These are phyloP conservation scores for Tursiops truncatus DNA, from an alignment of 2,113 vertebrate species.

Conservation along the genomic window DNA sequence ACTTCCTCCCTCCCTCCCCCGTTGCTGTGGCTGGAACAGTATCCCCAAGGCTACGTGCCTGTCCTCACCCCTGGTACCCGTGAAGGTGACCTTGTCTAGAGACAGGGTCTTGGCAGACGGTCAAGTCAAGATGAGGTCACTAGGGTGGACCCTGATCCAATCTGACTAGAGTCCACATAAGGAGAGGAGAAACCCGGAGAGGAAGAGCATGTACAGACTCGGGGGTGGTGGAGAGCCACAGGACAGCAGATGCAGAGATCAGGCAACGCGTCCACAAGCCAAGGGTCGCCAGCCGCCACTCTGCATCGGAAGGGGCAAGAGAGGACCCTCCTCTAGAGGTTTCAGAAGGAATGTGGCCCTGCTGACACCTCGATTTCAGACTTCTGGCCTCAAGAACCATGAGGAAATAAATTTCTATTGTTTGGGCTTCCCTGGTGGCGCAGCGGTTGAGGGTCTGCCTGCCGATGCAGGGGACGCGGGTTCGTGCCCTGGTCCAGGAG, in stretches of 20 bases:
- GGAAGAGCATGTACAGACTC: fast-evolving
- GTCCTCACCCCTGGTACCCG: not conserved
- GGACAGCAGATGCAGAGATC: not conserved
- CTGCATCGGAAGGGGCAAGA: fast-evolving
- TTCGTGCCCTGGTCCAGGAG: too few species aligned
- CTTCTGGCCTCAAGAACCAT: not conserved
- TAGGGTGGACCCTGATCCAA: not conserved
- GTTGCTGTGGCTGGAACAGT: fast-evolving
- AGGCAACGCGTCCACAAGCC: fast-evolving
- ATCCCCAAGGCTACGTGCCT: not conserved
- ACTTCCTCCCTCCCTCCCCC: not conserved
- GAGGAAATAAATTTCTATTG: not conserved
- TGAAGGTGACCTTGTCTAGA: not conserved
- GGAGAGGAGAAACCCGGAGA: not conserved
- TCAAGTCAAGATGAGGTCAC: not conserved
- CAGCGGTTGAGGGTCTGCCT: too few species aligned
- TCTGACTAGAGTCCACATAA: not conserved
- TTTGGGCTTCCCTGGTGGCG: too few species aligned
- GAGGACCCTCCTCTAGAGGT: not conserved
- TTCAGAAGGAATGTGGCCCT: fast-evolving
- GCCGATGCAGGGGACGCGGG: too few species aligned
- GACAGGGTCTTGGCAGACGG: not conserved
- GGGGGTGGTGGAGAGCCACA: too few species aligned
- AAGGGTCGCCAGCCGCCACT: fast-evolving
- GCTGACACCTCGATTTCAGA: fast-evolving